A percentile compares a stretch with the other conserved stretches of the same genome.
phyloP scores from a whole-genome alignment of 37 sponge, comb jelly and placozoan species.

The Ephydatia muelleri region DNA sequence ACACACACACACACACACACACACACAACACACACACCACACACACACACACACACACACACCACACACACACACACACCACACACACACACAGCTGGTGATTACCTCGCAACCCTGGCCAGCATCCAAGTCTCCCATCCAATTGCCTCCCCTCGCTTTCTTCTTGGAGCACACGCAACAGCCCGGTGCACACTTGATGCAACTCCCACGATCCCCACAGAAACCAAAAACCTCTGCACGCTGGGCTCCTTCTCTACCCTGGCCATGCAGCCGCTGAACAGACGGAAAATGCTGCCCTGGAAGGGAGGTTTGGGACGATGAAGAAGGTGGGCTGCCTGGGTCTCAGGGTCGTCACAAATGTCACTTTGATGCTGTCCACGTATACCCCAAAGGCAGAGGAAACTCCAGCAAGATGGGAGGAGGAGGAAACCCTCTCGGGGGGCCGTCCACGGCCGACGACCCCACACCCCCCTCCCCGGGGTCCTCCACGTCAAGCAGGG shows the following conservation, averaged over 20 bases:
- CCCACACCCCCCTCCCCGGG: neutral
- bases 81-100: neutral
- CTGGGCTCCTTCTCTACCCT: constrained; percentile 37
- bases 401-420: neutral
- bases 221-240: constrained; percentile 25
- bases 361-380: constrained; percentile 30
- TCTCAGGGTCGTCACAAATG: constrained; percentile 3
- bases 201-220: constrained; percentile 55
- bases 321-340: neutral
- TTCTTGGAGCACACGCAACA: constrained; percentile 57
- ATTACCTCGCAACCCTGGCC: neutral
- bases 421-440: neutral
- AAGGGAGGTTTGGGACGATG: constrained; percentile 17
- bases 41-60: neutral
- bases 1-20: neutral
- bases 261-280: constrained; percentile 35
- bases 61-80: neutral
- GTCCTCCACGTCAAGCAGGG: constrained; percentile 41
- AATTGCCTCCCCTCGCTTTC: neutral
- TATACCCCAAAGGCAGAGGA: neutral
- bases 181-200: constrained; percentile 36
- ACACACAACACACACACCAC: neutral
- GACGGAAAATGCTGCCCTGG: constrained; percentile 32
- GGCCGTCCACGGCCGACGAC: neutral
- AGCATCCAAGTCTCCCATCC: neutral